phyloP scores from a whole-genome alignment of 2,797 vertebrate species.

The Salmo trutta region DNA sequence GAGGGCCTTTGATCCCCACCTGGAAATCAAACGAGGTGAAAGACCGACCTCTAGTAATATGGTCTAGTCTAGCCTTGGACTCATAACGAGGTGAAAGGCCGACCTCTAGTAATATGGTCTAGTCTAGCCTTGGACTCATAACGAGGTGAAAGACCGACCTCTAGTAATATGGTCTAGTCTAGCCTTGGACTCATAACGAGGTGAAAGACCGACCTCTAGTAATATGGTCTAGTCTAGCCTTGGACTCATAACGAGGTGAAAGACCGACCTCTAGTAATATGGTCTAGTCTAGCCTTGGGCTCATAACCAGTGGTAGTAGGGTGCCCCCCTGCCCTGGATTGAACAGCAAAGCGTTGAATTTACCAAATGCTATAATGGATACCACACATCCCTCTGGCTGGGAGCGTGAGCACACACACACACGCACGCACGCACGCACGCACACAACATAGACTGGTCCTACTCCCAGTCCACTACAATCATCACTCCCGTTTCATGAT shows the following conservation, averaged over 20 bases:
- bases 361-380: constrained; percentile 52
- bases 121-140: constrained; percentile 7
- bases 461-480: constrained; percentile 50
- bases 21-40: neutral
- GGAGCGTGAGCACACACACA: constrained; percentile 17
- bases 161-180: neutral
- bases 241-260: constrained; percentile 5
- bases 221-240: neutral
- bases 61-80: neutral
- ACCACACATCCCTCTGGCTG: constrained; percentile 50
- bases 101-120: neutral
- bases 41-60: neutral
- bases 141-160: neutral
- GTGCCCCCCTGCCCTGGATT: constrained; percentile 43
- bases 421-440: constrained; percentile 9
- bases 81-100: constrained; percentile 1
- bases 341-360: constrained; percentile 32
- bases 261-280: neutral
- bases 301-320: constrained; percentile 17
- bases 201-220: neutral
- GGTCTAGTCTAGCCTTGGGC: neutral
- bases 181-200: constrained; percentile 5
- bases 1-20: neutral
- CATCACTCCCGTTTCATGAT: constrained; percentile 39
- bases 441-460: constrained; percentile 12